Evolutionary conservation across 2,113 vertebrate species (phyloP).

Genomic region (Callorhinus ursinus): DNA sequence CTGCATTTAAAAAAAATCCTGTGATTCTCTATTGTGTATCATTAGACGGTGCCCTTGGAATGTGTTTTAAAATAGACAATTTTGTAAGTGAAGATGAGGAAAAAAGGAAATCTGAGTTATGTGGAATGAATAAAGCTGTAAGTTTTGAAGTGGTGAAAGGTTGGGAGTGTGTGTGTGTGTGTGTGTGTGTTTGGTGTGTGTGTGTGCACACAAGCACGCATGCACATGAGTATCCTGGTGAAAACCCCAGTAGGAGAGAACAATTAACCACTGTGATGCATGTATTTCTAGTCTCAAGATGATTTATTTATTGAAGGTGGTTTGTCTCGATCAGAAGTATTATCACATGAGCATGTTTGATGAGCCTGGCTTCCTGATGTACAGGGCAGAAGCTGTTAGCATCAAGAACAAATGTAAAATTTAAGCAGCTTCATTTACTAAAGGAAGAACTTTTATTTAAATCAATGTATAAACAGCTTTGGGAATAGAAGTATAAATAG

Average conservation of each 20-base stretch:
- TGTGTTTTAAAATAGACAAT: background rate
- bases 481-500: constrained; percentile 1
- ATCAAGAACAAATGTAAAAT: background rate
- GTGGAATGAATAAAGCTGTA: background rate
- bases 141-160: background rate
- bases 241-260: background rate
- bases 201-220: accelerated
- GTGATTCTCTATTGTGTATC: background rate
- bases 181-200: background rate
- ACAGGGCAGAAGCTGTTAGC: background rate
- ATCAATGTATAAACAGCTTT: constrained; percentile 21
- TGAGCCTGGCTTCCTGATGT: background rate
- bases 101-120: background rate
- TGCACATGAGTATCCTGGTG: background rate
- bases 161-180: background rate
- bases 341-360: background rate
- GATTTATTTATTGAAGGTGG: background rate
- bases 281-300: background rate
- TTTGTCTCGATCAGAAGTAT: background rate
- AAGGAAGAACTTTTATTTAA: constrained; percentile 10
- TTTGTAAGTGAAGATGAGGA: background rate
- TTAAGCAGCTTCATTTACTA: background rate
- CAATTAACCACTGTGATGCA: accelerated
- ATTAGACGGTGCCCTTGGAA: background rate
- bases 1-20: background rate